phyloP scores from a whole-genome alignment of 2,888 invertebrate genomes.

The Anagyrus pseudococci region DNA sequence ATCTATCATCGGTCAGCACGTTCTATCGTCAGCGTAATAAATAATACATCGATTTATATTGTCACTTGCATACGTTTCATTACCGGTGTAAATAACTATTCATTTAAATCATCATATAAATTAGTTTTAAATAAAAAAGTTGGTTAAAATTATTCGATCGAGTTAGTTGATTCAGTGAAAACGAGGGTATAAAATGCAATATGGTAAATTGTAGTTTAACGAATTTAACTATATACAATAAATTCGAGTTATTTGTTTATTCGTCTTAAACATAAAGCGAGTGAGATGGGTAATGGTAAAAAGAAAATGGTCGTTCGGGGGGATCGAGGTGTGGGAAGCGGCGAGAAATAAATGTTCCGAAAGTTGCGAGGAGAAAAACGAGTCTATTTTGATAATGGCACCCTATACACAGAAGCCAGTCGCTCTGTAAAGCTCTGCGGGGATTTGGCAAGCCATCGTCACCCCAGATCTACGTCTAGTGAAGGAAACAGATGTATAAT shows the following conservation, averaged over 20 bases:
- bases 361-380: slow-evolving; percentile 50
- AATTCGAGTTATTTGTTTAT: too few species aligned
- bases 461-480: slow-evolving; percentile 42
- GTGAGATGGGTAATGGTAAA: background rate
- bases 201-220: too few species aligned
- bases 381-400: slow-evolving; percentile 60
- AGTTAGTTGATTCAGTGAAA: too few species aligned
- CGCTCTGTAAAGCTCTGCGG: slow-evolving; percentile 54
- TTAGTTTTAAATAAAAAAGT: too few species aligned
- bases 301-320: background rate
- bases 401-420: slow-evolving; percentile 52
- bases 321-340: slow-evolving; percentile 3
- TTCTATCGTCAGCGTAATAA: slow-evolving; percentile 23
- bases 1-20: slow-evolving; percentile 40
- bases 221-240: too few species aligned
- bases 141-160: too few species aligned
- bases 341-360: slow-evolving; percentile 42
- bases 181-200: too few species aligned
- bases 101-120: too few species aligned
- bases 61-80: too few species aligned
- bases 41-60: slow-evolving; percentile 7
- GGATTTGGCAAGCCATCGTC: slow-evolving; percentile 58
- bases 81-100: too few species aligned
- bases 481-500: slow-evolving; percentile 43
- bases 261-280: background rate